These are phyloP conservation scores for Anguilla obscura DNA, from an alignment of 2,797 vertebrate genomes.

Conservation along the genomic window DNA sequence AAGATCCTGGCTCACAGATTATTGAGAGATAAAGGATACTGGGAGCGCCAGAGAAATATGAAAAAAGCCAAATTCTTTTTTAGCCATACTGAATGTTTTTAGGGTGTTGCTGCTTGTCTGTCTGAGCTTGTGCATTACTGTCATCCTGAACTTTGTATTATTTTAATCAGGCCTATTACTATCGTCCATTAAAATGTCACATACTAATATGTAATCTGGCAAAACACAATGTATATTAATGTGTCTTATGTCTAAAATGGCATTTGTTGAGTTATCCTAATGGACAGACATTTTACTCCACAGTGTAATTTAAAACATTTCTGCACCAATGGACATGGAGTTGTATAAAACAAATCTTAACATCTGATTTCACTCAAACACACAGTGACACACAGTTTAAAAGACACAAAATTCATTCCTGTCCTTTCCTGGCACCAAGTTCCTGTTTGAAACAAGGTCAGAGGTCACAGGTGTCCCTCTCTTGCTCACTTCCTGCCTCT, in stretches of 20 bases:
- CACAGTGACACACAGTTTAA: slow-evolving; percentile 33
- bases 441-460: slow-evolving; percentile 71
- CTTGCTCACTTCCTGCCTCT: slow-evolving; percentile 66
- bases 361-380: slow-evolving; percentile 12
- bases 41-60: background rate
- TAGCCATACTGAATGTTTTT: background rate
- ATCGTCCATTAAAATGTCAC: background rate
- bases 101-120: background rate
- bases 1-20: background rate
- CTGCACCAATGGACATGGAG: background rate
- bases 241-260: background rate
- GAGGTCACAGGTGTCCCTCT: slow-evolving; percentile 73
- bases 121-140: background rate
- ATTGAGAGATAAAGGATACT: background rate
- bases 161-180: background rate
- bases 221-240: background rate
- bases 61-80: background rate
- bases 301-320: background rate
- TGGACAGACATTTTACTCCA: background rate
- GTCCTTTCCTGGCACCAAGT: slow-evolving; percentile 59
- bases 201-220: background rate
- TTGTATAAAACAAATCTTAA: background rate
- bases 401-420: slow-evolving; percentile 13
- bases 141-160: background rate
- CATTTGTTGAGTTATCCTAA: background rate